phyloP scores from a whole-genome alignment of 1,140 invertebrate species.

The Harlomillsia oculata region DNA sequence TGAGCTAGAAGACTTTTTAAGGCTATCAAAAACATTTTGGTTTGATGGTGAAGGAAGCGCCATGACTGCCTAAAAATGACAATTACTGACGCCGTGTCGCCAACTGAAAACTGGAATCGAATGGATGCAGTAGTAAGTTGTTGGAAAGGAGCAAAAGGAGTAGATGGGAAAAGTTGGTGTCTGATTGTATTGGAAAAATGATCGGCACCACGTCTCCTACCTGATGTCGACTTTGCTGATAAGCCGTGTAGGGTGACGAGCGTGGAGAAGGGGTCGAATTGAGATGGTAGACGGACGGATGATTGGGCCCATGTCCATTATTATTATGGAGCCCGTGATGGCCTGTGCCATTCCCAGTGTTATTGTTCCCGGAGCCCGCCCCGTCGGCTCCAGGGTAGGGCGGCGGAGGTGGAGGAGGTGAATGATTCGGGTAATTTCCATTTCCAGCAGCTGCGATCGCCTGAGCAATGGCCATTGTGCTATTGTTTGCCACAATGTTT shows the following conservation, averaged over 20 bases:
- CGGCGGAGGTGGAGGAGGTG: conserved; percentile 15
- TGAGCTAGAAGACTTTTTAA: no score
- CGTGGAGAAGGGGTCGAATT: conserved; percentile 8
- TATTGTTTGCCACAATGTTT: not conserved
- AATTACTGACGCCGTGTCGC: no score
- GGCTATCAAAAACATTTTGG: no score
- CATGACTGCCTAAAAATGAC: no score
- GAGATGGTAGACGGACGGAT: not conserved
- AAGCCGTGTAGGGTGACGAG: conserved; percentile 4
- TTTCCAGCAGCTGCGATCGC: conserved; percentile 17
- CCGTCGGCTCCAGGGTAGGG: conserved; percentile 4
- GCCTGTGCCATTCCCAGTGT: not conserved
- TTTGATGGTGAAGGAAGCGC: no score
- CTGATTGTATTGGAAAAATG: no score
- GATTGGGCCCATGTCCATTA: not conserved
- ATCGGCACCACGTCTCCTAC: no score
- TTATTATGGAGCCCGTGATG: not conserved
- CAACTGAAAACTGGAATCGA: no score
- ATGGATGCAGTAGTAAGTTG: no score
- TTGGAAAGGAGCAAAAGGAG: no score
- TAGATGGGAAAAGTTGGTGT: no score
- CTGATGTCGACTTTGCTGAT: conserved; percentile 11
- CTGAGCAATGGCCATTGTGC: conserved; percentile 12
- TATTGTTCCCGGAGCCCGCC: not conserved
- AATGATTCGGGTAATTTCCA: conserved; percentile 24